Base-by-base conservation (phyloP, 2,113 vertebrate species). In the Okapia johnstoni region DNA sequence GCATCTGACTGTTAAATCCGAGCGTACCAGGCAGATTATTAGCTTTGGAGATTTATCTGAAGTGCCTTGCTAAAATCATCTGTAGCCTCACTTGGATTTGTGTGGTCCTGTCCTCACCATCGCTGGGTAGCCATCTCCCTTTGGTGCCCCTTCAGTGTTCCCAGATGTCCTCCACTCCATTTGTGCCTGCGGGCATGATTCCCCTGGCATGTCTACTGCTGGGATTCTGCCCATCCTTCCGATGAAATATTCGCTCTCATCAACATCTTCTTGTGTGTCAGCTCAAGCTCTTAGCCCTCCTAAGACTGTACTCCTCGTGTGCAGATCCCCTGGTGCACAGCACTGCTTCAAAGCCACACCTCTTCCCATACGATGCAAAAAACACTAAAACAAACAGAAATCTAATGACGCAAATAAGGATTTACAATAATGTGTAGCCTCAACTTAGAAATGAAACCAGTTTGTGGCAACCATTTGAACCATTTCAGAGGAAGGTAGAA, bases 161-260 rank as follows among this genome's bases (percentile, higher is more conserved):
- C 12, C 33, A 2, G 8, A 2, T 19, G 73, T n/a, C 81, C 58
- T 36, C 40, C 26, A 6, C 30, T 40, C 21, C 30, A 2, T n/a
- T 36, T 55, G 80, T 26, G 8, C 3, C 43, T 2, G 0, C 2
- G 0, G 16, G 63, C n/a, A 6, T 8, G 43, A 1, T 23, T 84
- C 55, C 48, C 26, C 36, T 4, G 15, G 30, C 5, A 3, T 30
- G 36, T 84, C 21, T 57, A 15, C n/a, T 33, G 6, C n/a, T 40
- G 28, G 10, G n/a, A 48, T 79, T 80, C 43, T 79, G 26, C 17
- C 40, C 11, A 2, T 52, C 55, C 70, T 70, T 60, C 2, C 0
- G 9, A 52, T 0, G 1, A 89, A 21, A 28, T 28, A 1, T 0
- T 25, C 3, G 0, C 6, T 80, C 21, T 93, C 8, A 0, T 4